Evolutionary conservation across 2,113 vertebrate genomes (phyloP), one percentile per base, ranked within the genome.

Genomic region (Paedocypris sp.): DNA sequence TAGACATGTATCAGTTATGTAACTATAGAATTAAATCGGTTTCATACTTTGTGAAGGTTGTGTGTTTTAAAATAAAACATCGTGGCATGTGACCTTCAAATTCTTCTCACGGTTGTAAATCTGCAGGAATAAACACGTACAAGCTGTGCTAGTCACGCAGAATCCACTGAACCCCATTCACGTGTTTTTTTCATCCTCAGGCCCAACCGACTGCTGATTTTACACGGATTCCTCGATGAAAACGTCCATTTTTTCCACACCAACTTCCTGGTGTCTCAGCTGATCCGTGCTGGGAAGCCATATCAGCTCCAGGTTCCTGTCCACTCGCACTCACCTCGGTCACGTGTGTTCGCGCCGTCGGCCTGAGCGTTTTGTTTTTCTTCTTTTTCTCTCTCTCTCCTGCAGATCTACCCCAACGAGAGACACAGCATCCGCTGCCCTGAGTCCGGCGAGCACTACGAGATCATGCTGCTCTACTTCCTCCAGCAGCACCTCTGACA

Each of bases 231-330:
- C 81, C 85, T 98, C 64, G 94, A 98, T 68, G 94, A 98, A 81
- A 97, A 98, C 4, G 94, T 98, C 86, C 94, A 98, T 89, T 98
- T 98, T 89, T 98, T 98, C 80, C 94, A 98, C 82, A 98, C 94
- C 69, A 98, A 95, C 73, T 96, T 97, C 83, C 83, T 98, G 26
- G 92, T 98, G 67, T 97, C 94, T 15, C 94, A 98, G 80, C 89
- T 98, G 71, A 94, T 98, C 82, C 91, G 94, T 48, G 93, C 93
- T 48, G 94, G 94, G 60, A 98, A 98, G 78, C 94, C 94, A 35
- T 98, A 98, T 83, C 94, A 97, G 80, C 89, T 98, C 64, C 94
- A 97, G 92, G 94, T 95, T 69, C 32, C n/a, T n/a, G n/a, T n/a
- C n/a, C n/a, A n/a, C n/a, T n/a, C n/a, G n/a, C n/a, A n/a, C n/a